Conservation (phyloP, 2,113 vertebrate species). For the Notothenia rossii region DNA sequence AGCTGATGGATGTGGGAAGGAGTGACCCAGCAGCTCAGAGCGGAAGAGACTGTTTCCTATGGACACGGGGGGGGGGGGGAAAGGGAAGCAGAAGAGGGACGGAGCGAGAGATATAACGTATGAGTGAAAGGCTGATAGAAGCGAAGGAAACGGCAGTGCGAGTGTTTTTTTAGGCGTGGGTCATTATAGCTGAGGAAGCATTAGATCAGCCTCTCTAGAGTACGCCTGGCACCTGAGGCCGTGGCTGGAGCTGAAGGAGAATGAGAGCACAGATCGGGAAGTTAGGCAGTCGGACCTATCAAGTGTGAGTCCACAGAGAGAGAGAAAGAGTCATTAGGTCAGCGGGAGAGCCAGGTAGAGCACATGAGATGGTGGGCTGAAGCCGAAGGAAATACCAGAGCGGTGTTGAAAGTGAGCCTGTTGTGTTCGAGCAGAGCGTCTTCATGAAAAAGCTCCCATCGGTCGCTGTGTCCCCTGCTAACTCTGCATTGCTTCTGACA, state of each 20-base stretch:
- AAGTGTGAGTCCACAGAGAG: constrained; percentile 35
- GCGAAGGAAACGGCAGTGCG: constrained; percentile 42
- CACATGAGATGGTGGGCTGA: constrained; percentile 30
- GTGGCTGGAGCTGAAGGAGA: constrained; percentile 51
- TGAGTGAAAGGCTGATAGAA: constrained; percentile 47
- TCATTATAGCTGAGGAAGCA: constrained; percentile 75
- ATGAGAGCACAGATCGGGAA: constrained; percentile 43
- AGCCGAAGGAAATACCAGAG: constrained; percentile 14
- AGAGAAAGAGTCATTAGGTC: constrained; percentile 43
- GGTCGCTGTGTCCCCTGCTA: constrained; percentile 76
- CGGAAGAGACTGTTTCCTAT: constrained; percentile 78
- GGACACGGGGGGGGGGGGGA: constrained; percentile 36
- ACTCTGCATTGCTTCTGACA: constrained; percentile 82
- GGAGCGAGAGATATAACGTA: constrained; percentile 57
- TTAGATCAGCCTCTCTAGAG: constrained; percentile 78
- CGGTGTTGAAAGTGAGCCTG: constrained; percentile 8
- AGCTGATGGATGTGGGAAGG: constrained; percentile 83
- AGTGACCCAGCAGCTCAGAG: constrained; percentile 75
- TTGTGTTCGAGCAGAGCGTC: constrained; percentile 62
- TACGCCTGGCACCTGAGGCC: constrained; percentile 73
- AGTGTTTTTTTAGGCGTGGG: constrained; percentile 56
- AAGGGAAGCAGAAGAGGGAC: constrained; percentile 25
- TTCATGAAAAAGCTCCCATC: constrained; percentile 61
- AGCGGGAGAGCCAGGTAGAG: constrained; percentile 43
- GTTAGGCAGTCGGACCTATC: constrained; percentile 41